Base-by-base conservation (phyloP, 2,113 vertebrate genomes). In the Spilogale gracilis region DNA sequence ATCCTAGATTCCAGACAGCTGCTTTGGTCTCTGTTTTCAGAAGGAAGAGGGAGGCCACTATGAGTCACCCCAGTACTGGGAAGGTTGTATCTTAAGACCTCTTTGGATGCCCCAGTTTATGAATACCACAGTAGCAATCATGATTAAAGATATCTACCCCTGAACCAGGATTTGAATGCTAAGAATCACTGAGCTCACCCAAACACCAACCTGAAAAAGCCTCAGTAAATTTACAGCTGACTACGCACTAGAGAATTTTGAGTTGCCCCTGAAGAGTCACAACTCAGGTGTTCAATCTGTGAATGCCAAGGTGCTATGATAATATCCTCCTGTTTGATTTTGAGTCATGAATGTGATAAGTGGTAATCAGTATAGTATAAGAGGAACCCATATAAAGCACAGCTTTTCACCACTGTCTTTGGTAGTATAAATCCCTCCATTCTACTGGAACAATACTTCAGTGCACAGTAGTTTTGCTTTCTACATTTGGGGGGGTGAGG, bases 361-460 rank as follows among this genome's bases (percentile, higher is more conserved):
- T 38, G 32, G n/a, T 9, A 89, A 63, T 93, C 48, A 97, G 17
- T 30, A 89, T 54, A 89, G 7, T 32, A 32, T 43, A 48, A 88
- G 84, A 91, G 12, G 30, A 52, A 79, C 23, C 25, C n/a, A 48
- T 18, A 43, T 63, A 67, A 95, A 65, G 38, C 38, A 52, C n/a
- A 45, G 2, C 0, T 32, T 93, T 85, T 50, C 17, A 67, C 52
- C 69, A 9, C 58, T 95, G 67, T 81, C 50, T 74, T 86, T 74
- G 78, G 56, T 63, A 73, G 54, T 54, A 21, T 80, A 38, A 91
- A 61, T 94, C 1, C 8, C 81, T 88, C 18, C 32, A 20, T n/a
- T 82, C 3, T 58, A 5, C 50, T 63, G 38, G 83, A 84, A 90
- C 96, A 96, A 58, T 27, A 94, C 92, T 88, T 91, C 10, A 69